Conservation (phyloP, 2,113 vertebrate species). For the Cranoglanis bouderius region DNA sequence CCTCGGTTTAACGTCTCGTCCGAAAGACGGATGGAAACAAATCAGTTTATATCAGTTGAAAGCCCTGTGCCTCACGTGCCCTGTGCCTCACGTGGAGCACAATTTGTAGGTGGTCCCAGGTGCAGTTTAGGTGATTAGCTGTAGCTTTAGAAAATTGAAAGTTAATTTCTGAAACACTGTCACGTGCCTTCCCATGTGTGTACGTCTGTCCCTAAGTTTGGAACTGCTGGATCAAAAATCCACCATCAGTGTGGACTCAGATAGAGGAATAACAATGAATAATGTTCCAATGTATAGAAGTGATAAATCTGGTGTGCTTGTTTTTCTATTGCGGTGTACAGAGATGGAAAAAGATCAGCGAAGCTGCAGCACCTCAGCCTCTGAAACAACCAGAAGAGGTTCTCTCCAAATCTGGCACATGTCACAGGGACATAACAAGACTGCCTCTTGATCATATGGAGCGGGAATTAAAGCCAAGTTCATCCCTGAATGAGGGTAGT, state of each 20-base stretch:
- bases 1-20: too few relatives aligned
- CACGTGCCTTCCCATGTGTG: too few relatives aligned
- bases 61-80: too few relatives aligned
- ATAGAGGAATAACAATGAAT: background rate
- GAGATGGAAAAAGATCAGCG: background rate
- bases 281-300: background rate
- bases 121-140: too few relatives aligned
- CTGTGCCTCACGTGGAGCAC: too few relatives aligned
- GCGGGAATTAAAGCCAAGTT: background rate
- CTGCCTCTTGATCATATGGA: background rate
- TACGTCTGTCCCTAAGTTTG: too few relatives aligned
- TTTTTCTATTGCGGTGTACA: background rate
- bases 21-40: too few relatives aligned
- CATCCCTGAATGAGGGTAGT: background rate
- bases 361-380: background rate
- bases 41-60: too few relatives aligned
- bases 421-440: background rate
- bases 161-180: too few relatives aligned
- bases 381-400: background rate
- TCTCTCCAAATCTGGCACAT: background rate
- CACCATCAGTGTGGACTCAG: background rate
- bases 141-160: too few relatives aligned
- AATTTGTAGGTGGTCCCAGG: too few relatives aligned
- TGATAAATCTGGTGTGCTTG: background rate
- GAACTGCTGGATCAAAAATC: too few relatives aligned